Evolutionary conservation across 2,888 invertebrate genomes (phyloP), one percentile per base, ranked within the genome.

Genomic region (Adelphocoris suturalis): DNA sequence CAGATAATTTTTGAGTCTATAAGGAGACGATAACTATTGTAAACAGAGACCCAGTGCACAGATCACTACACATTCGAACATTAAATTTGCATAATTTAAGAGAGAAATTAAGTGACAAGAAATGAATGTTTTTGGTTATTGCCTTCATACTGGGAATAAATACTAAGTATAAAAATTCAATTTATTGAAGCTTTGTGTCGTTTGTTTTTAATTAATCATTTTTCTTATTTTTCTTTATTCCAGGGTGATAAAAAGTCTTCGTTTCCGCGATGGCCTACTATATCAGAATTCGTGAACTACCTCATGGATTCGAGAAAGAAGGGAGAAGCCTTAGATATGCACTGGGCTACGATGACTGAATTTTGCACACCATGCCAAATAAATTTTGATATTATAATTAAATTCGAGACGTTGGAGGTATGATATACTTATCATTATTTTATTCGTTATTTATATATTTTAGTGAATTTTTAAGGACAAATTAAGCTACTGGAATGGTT

Each of bases 321-420:
- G 90, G 95, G 95, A 52, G 94, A 95, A 84, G 94, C 95, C 4
- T 94, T 97, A 91, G 97, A 97, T 93, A 97, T 97, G 97, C 97
- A 97, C 93, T 97, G 97, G 96, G 96, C 97, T n/a, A 97, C 97
- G 0, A 96, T 97, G 92, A 96, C 96, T 0, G 95, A 95, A 92
- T 97, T 97, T 93, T 97, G 97, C 93, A 97, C 97, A 52, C 97
- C 97, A 0, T 97, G 97, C 93, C 96, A 97, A 90, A 96, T 97
- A 92, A 95, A 96, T 92, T 97, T 97, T 92, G 96, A 97, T 93
- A 95, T 97, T 86, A 96, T 97, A 92, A 95, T 96, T 90, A 97
- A 97, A 94, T 97, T 97, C 92, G 97, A 97, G 93, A 97, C 97
- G 16, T 94, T 97, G 85, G 96, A 97, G 92, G 96, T 96, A 93